phyloP scores from a whole-genome alignment of 2,113 vertebrate species.

The Microcebus jonahi region DNA sequence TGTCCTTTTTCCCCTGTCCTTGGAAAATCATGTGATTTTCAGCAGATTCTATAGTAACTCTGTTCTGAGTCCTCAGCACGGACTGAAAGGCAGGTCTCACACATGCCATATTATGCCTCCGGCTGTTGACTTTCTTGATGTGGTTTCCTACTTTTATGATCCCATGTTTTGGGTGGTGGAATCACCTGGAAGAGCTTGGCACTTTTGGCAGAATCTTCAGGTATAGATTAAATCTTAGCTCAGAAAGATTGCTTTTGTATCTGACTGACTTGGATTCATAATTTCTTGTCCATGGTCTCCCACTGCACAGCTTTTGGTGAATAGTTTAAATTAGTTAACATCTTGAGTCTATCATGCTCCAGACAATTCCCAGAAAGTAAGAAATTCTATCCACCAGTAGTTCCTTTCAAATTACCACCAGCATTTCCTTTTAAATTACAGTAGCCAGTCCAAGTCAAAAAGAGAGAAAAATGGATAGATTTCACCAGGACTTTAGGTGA shows the following conservation, averaged over 20 bases:
- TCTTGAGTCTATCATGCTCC: not conserved
- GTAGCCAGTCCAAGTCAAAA: not conserved
- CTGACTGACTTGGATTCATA: not conserved
- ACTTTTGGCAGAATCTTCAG: conserved; percentile 10
- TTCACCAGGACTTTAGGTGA: not conserved
- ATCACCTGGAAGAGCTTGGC: not conserved
- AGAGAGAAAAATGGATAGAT: not conserved
- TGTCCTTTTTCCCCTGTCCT: not conserved
- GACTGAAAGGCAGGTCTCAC: not conserved
- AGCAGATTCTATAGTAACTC: not conserved
- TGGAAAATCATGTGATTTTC: not conserved
- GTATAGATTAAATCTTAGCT: conserved; percentile 16
- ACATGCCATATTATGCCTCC: not conserved
- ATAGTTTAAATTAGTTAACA: not conserved
- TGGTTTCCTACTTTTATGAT: not conserved
- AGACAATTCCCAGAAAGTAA: conserved; percentile 10
- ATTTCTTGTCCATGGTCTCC: not conserved
- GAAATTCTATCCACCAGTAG: not conserved
- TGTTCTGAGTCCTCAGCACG: not conserved
- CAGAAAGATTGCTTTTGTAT: not conserved
- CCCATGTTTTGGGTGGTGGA: not conserved
- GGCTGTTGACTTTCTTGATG: not conserved
- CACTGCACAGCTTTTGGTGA: not conserved
- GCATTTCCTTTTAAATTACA: not conserved
- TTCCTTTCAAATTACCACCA: not conserved